phyloP scores from a whole-genome alignment of 30 jellyfish, hydroid and myxozoan species.

The Hydra vulgaris region DNA sequence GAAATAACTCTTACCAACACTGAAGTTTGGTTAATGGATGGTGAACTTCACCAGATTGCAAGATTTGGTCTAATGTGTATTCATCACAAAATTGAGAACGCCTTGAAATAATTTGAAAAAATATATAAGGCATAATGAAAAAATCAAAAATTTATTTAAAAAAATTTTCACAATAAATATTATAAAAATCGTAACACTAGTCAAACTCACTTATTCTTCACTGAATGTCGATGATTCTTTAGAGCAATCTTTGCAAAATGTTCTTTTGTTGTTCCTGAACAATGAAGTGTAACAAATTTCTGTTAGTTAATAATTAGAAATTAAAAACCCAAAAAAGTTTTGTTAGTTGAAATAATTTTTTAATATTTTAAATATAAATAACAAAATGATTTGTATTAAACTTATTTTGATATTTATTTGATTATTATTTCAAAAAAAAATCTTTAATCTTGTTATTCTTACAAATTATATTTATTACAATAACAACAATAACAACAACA shows the following conservation, averaged over 20 bases:
- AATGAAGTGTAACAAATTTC: not conserved
- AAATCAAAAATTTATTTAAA: no score
- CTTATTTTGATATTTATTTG: no score
- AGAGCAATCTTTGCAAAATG: conserved; percentile 83
- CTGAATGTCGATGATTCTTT: conserved; percentile 87
- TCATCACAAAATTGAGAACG: conserved; percentile 73
- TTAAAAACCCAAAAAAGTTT: no score
- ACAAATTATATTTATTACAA: no score
- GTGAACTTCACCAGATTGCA: conserved; percentile 45
- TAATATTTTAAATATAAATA: no score
- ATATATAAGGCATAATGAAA: not conserved
- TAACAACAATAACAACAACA: no score
- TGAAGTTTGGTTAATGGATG: conserved; percentile 83
- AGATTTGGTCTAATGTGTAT: conserved; percentile 56
- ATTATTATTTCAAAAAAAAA: no score
- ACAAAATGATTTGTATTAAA: no score
- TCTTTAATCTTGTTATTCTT: no score
- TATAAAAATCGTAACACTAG: no score
- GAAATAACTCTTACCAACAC: conserved; percentile 54
- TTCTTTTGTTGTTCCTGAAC: conserved; percentile 55
- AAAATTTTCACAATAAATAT: no score
- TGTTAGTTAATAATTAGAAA: not conserved
- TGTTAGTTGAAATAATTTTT: no score
- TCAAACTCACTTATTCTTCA: conserved; percentile 44
- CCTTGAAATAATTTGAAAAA: conserved; percentile 18